Percentiles rank a stretch among this genome's conserved stretches.
Conservation (phyloP, 1,140 invertebrate species). For the Pogonognathellus flavescens region DNA sequence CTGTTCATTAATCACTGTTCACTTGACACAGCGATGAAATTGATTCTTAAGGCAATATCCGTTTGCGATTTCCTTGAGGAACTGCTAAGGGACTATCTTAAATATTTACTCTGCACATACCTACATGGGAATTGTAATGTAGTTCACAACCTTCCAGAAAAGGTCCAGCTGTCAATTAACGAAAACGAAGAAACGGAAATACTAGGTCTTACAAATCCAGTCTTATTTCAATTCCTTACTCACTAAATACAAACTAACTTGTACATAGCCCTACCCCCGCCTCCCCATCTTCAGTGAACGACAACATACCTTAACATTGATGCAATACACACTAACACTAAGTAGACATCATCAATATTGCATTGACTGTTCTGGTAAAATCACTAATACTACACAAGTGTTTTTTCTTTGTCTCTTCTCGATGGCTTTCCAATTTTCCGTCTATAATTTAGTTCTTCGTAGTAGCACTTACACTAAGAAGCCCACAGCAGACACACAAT, state of each 20-base stretch:
- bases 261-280: not conserved
- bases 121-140: constrained; percentile 3
- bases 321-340: constrained; percentile 36
- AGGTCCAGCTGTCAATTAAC: constrained; percentile 22
- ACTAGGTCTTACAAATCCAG: not conserved
- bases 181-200: constrained; percentile 5
- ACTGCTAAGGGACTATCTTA: constrained; percentile 17
- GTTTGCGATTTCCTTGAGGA: constrained; percentile 13
- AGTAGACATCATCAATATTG: constrained; percentile 53
- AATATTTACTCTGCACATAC: not conserved
- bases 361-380: constrained; percentile 25
- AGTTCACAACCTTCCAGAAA: not conserved
- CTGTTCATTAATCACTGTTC: constrained; percentile 16
- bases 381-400: not conserved
- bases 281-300: not conserved
- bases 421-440: too few relatives aligned
- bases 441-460: not conserved
- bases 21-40: constrained; percentile 30
- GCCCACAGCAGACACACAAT: not conserved
- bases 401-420: too few relatives aligned
- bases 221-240: not conserved
- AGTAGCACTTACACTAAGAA: not conserved
- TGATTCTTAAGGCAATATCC: constrained; percentile 10
- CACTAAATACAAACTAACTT: not conserved
- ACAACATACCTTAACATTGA: constrained; percentile 3